phyloP scores from a whole-genome alignment of 2,888 invertebrate genomes.

The Drosophila quinaria region DNA sequence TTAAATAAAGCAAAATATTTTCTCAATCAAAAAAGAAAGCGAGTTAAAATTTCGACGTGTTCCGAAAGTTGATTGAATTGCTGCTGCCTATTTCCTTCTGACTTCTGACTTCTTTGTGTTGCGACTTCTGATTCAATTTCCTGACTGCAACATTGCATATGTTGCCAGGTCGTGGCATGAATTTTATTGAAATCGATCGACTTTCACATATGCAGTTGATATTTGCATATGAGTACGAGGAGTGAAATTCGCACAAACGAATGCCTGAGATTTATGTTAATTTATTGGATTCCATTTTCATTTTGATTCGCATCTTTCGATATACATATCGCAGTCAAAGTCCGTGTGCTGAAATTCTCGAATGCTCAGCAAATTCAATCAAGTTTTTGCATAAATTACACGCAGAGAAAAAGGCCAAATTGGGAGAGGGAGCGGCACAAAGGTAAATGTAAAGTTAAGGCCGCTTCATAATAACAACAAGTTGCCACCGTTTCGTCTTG shows the following conservation, averaged over 20 bases:
- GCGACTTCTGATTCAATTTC: slow-evolving; percentile 67
- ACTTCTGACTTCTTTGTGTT: slow-evolving; percentile 21
- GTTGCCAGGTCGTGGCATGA: slow-evolving; percentile 63
- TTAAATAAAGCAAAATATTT: neutral
- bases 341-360: slow-evolving; percentile 52
- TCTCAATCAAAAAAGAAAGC: neutral
- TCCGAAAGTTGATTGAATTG: neutral
- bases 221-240: slow-evolving; percentile 59
- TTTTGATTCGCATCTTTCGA: slow-evolving; percentile 57
- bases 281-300: slow-evolving; percentile 79
- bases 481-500: slow-evolving; percentile 40
- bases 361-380: slow-evolving; percentile 72
- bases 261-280: slow-evolving; percentile 75
- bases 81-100: neutral
- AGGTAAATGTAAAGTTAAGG: slow-evolving; percentile 35
- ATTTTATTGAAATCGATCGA: slow-evolving; percentile 74
- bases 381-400: slow-evolving; percentile 76
- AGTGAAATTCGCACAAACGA: slow-evolving; percentile 44
- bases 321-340: slow-evolving; percentile 27
- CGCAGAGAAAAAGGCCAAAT: slow-evolving; percentile 12
- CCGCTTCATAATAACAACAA: slow-evolving; percentile 55
- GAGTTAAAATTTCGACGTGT: neutral
- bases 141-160: slow-evolving; percentile 48
- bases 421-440: neutral
- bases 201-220: slow-evolving; percentile 32